phyloP scores from a whole-genome alignment of 2,797 vertebrate genomes.

The Poeciliopsis turneri region DNA sequence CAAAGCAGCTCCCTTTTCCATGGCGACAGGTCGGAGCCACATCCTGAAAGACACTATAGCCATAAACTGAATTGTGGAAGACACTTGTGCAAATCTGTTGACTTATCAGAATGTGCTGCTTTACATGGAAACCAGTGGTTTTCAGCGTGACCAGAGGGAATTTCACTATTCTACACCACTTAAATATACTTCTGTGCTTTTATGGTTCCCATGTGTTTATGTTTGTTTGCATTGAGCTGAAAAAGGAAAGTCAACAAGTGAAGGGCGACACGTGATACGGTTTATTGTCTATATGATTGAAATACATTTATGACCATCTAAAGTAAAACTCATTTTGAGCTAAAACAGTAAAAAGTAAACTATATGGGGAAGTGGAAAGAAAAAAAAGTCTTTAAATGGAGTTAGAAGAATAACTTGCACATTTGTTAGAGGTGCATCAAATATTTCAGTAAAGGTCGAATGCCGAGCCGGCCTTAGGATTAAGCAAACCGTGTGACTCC shows the following conservation, averaged over 20 bases:
- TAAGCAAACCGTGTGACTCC: not conserved
- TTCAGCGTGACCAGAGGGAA: constrained; percentile 64
- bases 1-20: constrained; percentile 63
- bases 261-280: constrained; percentile 39
- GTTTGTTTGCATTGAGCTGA: constrained; percentile 53
- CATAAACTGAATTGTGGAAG: constrained; percentile 61
- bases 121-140: constrained; percentile 71
- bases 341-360: constrained; percentile 41
- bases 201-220: constrained; percentile 66
- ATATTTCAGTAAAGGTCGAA: not conserved
- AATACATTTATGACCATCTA: constrained; percentile 26
- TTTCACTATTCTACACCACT: constrained; percentile 39
- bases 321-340: constrained; percentile 43
- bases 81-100: constrained; percentile 54
- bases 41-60: constrained; percentile 56
- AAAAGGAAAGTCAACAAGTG: constrained; percentile 69
- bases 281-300: constrained; percentile 38
- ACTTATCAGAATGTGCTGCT: constrained; percentile 66
- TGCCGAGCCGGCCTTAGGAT: not conserved
- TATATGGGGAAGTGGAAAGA: constrained; percentile 15
- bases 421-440: not conserved
- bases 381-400: not conserved
- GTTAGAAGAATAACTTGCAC: not conserved
- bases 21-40: constrained; percentile 56
- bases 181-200: constrained; percentile 54